Base-by-base conservation (phyloP, 1,140 invertebrate genomes). In the Ganaspis sp. region DNA sequence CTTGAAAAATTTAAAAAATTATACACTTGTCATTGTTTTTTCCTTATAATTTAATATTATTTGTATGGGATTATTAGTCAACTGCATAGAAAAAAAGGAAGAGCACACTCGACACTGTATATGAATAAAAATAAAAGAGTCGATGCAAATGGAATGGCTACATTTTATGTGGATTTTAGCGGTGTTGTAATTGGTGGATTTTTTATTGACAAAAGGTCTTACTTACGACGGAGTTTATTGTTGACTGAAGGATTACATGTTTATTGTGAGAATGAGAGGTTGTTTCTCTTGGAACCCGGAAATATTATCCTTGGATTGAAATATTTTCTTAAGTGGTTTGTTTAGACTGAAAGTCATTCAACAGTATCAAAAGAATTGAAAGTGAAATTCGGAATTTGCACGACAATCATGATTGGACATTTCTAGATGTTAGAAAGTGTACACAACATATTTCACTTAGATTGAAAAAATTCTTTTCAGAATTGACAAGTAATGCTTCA, bases 351-450 rank as follows among this genome's bases (percentile, higher is more conserved):
- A 26, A 64, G 26, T 29, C 58, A 64, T 26, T 34, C 23, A 17
- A n/a, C 17, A n/a, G 19, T 49, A 49, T n/a, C 12, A 1, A 29
- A 26, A 29, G 21, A 26, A 64, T 64, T 64, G 26, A 64, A 64
- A 64, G 58, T 64, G 58, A 64, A 64, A 64, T 64, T 64, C 4
- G 23, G 58, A 64, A 64, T 34, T 64, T 64, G 15, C 23, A 64
- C 26, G 58, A 64, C 26, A 64, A 34, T n/a, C 58, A 64, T 64
- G 58, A 64, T 64, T 15, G 11, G 58, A 26, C 21, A 64, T 64
- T 64, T 64, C 26, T 64, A 15, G 23, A 15, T 64, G 54, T 11
- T 29, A 58, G 54, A 58, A 58, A 58, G 53, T 54, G 6, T 21
- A 54, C 11, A n/a, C 45, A 49, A 8, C 8, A 17, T 17, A 49